phyloP scores from a whole-genome alignment of 1,140 invertebrate genomes.

The Solen grandis region DNA sequence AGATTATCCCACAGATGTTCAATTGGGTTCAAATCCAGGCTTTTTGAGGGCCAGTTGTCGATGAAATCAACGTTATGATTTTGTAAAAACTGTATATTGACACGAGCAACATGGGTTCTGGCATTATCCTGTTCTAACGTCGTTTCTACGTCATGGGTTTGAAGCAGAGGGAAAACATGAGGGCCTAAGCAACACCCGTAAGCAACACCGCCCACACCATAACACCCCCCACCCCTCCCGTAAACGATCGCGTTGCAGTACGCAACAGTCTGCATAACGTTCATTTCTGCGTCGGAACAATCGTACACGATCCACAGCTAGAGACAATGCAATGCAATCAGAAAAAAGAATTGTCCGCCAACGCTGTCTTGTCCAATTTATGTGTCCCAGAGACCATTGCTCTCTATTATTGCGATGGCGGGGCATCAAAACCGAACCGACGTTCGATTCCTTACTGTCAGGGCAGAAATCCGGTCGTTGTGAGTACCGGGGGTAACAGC shows the following conservation, averaged over 20 bases:
- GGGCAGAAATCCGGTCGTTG: neutral
- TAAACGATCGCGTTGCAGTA: too few relatives aligned
- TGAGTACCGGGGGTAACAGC: conserved; percentile 2
- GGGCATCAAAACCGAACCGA: neutral
- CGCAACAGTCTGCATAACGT: too few relatives aligned
- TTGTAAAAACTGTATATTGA: neutral
- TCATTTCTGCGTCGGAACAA: neutral
- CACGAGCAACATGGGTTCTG: conserved; percentile 6
- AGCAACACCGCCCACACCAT: too few relatives aligned
- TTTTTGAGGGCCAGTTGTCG: conserved; percentile 19
- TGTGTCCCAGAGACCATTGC: neutral
- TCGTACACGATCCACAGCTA: neutral
- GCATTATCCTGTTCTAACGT: conserved; percentile 1
- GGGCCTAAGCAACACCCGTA: too few relatives aligned
- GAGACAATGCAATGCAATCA: neutral
- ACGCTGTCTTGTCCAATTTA: too few relatives aligned
- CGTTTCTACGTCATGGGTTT: too few relatives aligned
- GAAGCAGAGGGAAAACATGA: too few relatives aligned
- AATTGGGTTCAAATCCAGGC: conserved; percentile 8
- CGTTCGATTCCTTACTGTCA: neutral
- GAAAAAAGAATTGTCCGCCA: conserved; percentile 3
- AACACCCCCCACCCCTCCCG: too few relatives aligned
- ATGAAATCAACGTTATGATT: conserved; percentile 25
- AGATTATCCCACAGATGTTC: conserved; percentile 31
- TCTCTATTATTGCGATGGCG: neutral